Evolutionary conservation across 2,797 vertebrate species (phyloP).

Genomic region (Clarias pachynema): DNA sequence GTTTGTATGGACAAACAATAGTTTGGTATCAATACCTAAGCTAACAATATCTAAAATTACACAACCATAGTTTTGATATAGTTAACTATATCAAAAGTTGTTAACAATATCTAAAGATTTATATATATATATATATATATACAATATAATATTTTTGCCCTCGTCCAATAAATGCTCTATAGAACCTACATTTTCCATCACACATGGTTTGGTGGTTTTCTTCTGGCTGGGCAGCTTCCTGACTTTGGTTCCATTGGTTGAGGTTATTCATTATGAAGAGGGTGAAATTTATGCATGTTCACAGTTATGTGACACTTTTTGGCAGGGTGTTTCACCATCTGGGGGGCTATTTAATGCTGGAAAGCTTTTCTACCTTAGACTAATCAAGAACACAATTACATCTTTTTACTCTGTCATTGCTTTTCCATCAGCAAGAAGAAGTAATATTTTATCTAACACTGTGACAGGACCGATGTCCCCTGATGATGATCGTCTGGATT

Average conservation of each 20-base stretch:
- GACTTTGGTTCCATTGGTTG: neutral
- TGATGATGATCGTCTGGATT: neutral
- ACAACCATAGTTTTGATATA: neutral
- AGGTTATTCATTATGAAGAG: neutral
- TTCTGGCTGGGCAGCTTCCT: neutral
- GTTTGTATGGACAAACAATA: neutral
- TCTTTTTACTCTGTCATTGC: neutral
- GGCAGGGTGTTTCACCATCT: neutral
- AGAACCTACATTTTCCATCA: neutral
- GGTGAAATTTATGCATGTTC: conserved; percentile 11
- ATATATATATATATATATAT: no score
- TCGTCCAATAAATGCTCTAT: neutral
- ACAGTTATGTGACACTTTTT: conserved; percentile 1
- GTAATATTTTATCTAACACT: neutral
- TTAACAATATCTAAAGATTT: neutral
- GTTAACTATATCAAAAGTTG: no score
- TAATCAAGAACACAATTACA: neutral
- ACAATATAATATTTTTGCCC: neutral
- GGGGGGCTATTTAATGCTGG: neutral
- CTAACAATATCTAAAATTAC: neutral
- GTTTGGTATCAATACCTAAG: no score
- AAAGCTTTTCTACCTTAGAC: neutral
- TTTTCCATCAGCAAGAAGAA: neutral
- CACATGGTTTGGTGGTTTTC: neutral
- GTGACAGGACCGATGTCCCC: neutral